Conservation (phyloP, 2,113 vertebrate species). For the Pteruthius melanotis region DNA sequence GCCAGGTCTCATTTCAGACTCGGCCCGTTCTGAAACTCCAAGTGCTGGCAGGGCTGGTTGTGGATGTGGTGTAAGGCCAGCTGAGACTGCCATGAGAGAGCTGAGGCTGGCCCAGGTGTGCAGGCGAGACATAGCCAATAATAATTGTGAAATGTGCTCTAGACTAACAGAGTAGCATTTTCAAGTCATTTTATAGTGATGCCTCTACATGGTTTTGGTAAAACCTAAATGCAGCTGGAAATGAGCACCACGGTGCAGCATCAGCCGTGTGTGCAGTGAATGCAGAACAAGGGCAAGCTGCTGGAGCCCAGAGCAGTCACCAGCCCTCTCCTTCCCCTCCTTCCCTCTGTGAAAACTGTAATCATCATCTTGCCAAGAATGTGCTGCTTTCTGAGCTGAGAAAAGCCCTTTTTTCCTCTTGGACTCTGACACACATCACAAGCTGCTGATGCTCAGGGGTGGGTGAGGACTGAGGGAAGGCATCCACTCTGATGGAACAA, state of each 20-base stretch:
- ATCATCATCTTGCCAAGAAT: not conserved
- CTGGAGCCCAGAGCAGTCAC: not conserved
- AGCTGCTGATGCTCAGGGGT: not conserved
- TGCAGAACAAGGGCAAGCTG: not conserved
- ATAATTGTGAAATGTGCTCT: not conserved
- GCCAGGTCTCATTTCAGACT: not conserved
- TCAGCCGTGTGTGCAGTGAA: not conserved
- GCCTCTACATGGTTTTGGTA: not conserved
- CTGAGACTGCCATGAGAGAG: not conserved
- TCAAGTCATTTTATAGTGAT: not conserved
- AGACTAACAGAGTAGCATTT: not conserved
- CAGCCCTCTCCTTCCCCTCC: not conserved
- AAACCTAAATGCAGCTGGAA: not conserved
- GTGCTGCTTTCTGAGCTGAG: not conserved
- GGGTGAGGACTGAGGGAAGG: not conserved
- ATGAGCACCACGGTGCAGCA: not conserved
- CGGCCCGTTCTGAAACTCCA: not conserved
- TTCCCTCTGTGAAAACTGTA: slow-evolving; percentile 14
- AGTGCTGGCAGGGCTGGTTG: not conserved
- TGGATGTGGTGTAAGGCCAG: not conserved
- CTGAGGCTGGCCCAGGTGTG: not conserved
- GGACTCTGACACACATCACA: not conserved
- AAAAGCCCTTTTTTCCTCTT: not conserved
- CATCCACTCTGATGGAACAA: not conserved
- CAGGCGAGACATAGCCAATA: not conserved